phyloP scores from a whole-genome alignment of 2,797 vertebrate species.

The Urocyon cinereoargenteus region DNA sequence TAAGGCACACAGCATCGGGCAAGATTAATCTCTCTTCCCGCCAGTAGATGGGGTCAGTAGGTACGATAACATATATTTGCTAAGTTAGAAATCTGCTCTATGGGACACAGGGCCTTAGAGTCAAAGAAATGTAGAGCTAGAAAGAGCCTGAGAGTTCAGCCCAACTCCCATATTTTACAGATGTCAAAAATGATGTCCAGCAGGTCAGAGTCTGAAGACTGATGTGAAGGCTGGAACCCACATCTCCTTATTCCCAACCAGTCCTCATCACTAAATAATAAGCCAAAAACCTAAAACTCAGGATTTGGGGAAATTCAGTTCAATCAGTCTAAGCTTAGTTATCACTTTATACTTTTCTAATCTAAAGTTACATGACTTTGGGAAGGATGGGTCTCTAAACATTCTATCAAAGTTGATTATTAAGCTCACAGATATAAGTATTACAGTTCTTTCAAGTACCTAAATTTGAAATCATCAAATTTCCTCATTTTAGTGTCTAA shows the following conservation, averaged over 20 bases:
- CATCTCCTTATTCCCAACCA: background rate
- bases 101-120: background rate
- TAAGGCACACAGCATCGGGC: background rate
- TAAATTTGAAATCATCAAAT: slow-evolving; percentile 51
- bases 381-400: background rate
- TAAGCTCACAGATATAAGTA: background rate
- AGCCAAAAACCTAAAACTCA: background rate
- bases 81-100: background rate
- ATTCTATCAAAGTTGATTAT: background rate
- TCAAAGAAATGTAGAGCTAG: background rate
- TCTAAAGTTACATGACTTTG: background rate
- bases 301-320: background rate
- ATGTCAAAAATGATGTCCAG: background rate
- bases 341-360: background rate
- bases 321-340: background rate
- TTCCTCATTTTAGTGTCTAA: background rate
- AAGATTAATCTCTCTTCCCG: background rate
- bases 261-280: background rate
- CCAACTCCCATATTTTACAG: background rate
- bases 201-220: background rate
- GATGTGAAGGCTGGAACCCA: background rate
- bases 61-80: background rate
- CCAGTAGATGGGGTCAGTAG: slow-evolving; percentile 43
- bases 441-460: slow-evolving; percentile 3
- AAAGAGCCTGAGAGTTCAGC: background rate